Evolutionary conservation across 1,140 invertebrate genomes (phyloP), one percentile per base, ranked within the genome.

Genomic region (Mya arenaria): DNA sequence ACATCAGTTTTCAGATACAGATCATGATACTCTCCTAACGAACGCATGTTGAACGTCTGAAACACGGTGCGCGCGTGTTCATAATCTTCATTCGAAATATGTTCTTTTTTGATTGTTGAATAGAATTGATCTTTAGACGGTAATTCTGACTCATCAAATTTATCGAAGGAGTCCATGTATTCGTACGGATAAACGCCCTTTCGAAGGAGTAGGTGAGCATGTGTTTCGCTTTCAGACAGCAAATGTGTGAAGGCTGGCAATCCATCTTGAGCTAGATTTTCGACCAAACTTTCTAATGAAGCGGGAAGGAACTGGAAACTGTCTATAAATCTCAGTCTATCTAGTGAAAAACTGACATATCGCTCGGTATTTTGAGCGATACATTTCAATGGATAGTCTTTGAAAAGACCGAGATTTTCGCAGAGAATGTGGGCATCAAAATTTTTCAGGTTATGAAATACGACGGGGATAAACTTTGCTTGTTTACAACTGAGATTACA

Each of bases 341-440:
- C 81, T 23, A 78, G 17, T 17, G 56, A 66, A 65, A 83, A 86
- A 66, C 74, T 79, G 3, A 86, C 83, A 60, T 82, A 83, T 72
- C 60, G 86, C 79, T 93, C 93, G 87, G 93, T 91, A 58, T 87
- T 92, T 44, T 91, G 87, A 1, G 91, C 86, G 28, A 92, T 90
- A 39, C 90, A 83, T 74, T 89, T 83, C 34, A 92, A 90, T 56
- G 88, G 17, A 4, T 81, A 85, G 23, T 87, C 62, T 86, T 89
- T 66, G 4, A 85, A 13, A 36, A 28, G 23, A 25, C 85, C 82
- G n/a, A 92, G 63, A 32, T 84, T 84, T 86, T 90, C 87, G 30
- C 68, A 66, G 13, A 93, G 88, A 1, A 92, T 73, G 82, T 92
- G 91, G 39, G 82, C 39, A 85, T 93, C 91, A 87, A 93, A 93